Evolutionary conservation across 2,888 invertebrate species (phyloP).

Genomic region (Chymomyza procnemis): DNA sequence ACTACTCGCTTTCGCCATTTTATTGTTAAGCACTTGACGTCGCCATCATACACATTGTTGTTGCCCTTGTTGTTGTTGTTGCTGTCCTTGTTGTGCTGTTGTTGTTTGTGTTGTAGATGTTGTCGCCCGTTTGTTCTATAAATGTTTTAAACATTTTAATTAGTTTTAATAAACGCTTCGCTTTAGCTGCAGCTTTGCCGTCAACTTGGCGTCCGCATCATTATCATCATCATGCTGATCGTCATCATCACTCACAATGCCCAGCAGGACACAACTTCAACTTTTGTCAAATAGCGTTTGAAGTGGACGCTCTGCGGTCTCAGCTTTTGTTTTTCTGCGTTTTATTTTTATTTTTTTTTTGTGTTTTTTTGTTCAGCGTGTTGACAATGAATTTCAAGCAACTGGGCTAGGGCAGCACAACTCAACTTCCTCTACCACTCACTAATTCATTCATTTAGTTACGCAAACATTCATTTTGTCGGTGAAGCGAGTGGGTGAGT

Average conservation of each 20-base stretch:
- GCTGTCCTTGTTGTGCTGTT: not conserved
- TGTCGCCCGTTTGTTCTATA: slow-evolving; percentile 61
- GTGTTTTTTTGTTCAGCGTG: not conserved
- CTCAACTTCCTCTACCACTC: not conserved
- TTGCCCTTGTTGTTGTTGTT: not conserved
- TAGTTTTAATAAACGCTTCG: slow-evolving; percentile 69
- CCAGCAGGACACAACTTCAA: not conserved
- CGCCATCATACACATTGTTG: slow-evolving; percentile 6
- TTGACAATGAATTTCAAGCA: not conserved
- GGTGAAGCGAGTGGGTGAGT: not conserved
- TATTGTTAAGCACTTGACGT: slow-evolving; percentile 40
- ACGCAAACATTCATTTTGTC: not conserved
- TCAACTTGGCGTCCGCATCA: not conserved
- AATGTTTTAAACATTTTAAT: slow-evolving; percentile 72
- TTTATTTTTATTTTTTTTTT: no score
- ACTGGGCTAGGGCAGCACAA: no score
- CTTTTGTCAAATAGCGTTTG: not conserved
- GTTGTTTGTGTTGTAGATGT: slow-evolving; percentile 7
- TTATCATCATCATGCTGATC: not conserved
- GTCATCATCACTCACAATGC: not conserved
- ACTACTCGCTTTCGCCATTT: slow-evolving; percentile 11
- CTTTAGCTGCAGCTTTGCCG: not conserved
- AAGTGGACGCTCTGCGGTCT: not conserved
- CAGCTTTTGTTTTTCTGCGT: not conserved
- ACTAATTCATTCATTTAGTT: not conserved